Evolutionary conservation across 1,140 invertebrate species (phyloP), one percentile per base, ranked within the genome.

Genomic region (Phymastichus coffea): DNA sequence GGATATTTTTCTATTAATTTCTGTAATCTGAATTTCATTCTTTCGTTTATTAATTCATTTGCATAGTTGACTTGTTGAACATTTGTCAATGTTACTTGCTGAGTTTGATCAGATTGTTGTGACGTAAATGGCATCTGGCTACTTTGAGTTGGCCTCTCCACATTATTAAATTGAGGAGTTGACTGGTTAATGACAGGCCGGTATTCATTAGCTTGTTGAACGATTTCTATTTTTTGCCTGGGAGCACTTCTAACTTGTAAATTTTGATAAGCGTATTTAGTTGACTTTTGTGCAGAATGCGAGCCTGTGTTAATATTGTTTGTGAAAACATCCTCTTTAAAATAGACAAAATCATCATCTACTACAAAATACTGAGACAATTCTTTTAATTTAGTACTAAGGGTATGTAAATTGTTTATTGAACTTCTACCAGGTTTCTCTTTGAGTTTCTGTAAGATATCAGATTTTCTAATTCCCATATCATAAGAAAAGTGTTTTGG

Each of bases 1-100:
- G 70, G 66, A 64, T 70, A 14, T 23, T 71, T 70, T 17, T 70
- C 23, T 10, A 79, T 58, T 6, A 80, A 60, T 40, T 75, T 66
- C 41, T 70, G 26, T n/a, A 80, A 61, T 51, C 74, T 64, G 37
- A 66, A 60, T 43, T 65, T 68, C 0, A 43, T 65, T 51, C 57
- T 72, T 0, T 68, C 49, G n/a, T 40, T 66, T 8, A 75, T 53
- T 2, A 69, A 17, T 14, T 63, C 19, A 15, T 4, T 43, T 2
- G 41, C 6, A 17, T 9, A 28, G 28, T 41, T 41, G 17, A 30
- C 48, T 10, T 33, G 4, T 41, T 17, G 25, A 6, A 22, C 9
- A 20, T 20, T 40, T 40, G 1, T 3, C 19, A 28, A 14, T 54
- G n/a, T 26, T 15, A 33, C 14, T 33, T 14, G 30, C 14, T 33